Evolutionary conservation across 2,113 vertebrate genomes (phyloP).

Genomic region (Carollia perspicillata): DNA sequence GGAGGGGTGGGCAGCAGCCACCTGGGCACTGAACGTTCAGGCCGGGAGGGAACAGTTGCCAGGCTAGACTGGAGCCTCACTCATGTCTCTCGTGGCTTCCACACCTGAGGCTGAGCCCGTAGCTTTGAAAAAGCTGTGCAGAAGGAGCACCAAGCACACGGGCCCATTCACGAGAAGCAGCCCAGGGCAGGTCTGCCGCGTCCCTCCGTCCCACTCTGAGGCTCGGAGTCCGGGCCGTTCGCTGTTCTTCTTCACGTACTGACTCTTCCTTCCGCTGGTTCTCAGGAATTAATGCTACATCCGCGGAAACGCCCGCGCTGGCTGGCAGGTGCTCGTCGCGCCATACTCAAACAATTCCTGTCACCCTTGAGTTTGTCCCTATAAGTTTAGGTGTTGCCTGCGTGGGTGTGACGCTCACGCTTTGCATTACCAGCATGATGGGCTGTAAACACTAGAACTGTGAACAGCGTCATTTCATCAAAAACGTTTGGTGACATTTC

Average conservation of each 20-base stretch:
- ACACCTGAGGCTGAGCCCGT: background rate
- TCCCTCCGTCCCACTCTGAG: background rate
- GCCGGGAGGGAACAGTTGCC: accelerated
- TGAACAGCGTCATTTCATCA: background rate
- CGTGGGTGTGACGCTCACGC: background rate
- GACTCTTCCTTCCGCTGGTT: background rate
- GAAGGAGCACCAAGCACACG: accelerated
- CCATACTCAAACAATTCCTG: background rate
- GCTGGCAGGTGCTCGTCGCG: background rate
- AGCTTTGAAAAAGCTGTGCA: background rate
- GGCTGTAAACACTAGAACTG: background rate
- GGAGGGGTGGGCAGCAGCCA: accelerated
- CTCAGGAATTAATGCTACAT: background rate
- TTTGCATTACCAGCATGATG: background rate
- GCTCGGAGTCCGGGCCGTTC: accelerated
- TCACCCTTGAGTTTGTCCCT: background rate
- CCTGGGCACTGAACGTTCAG: background rate
- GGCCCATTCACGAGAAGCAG: accelerated
- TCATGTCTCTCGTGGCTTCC: background rate
- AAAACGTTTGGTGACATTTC: background rate
- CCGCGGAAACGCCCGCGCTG: accelerated
- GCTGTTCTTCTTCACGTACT: background rate
- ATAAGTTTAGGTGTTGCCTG: background rate
- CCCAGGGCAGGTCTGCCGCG: background rate
- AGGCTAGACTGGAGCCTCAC: accelerated